Base-by-base conservation (phyloP, 30 jellyfish, hydroid and myxozoan species). In the Cassiopea andromeda region DNA sequence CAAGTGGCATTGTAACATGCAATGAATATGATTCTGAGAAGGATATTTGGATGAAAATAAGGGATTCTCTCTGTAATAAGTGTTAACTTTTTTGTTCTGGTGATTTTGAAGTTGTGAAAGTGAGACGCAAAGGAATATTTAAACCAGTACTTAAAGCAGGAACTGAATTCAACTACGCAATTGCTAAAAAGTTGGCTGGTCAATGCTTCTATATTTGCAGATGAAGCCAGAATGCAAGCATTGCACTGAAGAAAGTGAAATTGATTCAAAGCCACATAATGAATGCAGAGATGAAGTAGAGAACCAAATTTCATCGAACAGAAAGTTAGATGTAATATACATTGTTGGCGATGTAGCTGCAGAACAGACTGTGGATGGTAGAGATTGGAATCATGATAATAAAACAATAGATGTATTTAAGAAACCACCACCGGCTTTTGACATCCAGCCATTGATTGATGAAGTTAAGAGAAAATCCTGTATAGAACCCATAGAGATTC, bases 91-190 rank as follows among this genome's bases (percentile, higher is more conserved):
- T 89, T 44, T 95, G 91, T 46, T 91, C 80, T 50, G 89, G 57
- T 61, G 94, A 82, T 60, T 89, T 81, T 81, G 96, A 87, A 59
- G 78, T 87, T 78, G 77, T 73, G 75, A 83, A 67, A 71, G 92
- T 83, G 87, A 6, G 95, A 66, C 50, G 67, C 73, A 89, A 81
- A 58, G 54, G 79, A 60, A 89, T 80, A 14, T 50, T 54, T 50
- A 89, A 19, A 27, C 81, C 91, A n/a, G 82, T 17, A 81, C 94
- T 89, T 81, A 15, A 45, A 45, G 60, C 80, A 64, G 73, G 93
- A 14, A 82, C 81, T 1, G 92, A 78, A 78, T 87, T 73, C 85
- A 85, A 54, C 69, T 85, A 48, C 45, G 5, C 86, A 46, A 69
- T 47, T 27, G 46, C 1, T 59, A 85, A 78, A 87, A 38, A 18